A percentile compares a stretch with the other conserved stretches of the same genome.
Conservation (phyloP, 2,888 invertebrate species). For the Apotomis capreana region DNA sequence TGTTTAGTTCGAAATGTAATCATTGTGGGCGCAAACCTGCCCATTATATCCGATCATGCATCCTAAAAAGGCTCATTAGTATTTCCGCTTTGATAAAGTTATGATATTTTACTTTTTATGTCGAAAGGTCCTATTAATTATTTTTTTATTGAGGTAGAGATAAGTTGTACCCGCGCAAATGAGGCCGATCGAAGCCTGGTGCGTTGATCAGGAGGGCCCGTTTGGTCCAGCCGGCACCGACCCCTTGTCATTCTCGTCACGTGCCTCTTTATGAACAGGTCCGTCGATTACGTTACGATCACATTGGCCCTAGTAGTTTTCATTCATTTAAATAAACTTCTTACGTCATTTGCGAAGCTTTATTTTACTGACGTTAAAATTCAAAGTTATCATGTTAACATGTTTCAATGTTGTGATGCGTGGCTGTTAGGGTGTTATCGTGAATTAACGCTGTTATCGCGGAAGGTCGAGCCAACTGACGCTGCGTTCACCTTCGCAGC, state of each 20-base stretch:
- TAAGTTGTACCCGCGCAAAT: conserved; percentile 21
- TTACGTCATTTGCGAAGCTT: conserved; percentile 20
- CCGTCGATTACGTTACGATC: conserved; percentile 44
- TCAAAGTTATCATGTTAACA: conserved; percentile 29
- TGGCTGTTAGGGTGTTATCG: conserved; percentile 51
- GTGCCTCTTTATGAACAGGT: conserved; percentile 45
- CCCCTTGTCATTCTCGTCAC: conserved; percentile 42
- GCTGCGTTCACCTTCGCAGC: conserved; percentile 58
- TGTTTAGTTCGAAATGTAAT: background rate
- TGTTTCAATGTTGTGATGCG: conserved; percentile 31
- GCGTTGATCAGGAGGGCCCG: conserved; percentile 42
- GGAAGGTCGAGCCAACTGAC: conserved; percentile 56
- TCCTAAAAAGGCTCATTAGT: conserved; percentile 15
- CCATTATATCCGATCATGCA: conserved; percentile 1
- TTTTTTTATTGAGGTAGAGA: conserved; percentile 16
- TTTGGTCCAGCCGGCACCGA: conserved; percentile 38
- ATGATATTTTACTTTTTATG: background rate
- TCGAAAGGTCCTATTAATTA: background rate
- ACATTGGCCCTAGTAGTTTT: conserved; percentile 36
- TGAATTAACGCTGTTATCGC: conserved; percentile 56
- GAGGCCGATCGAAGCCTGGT: conserved; percentile 41
- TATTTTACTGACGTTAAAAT: conserved; percentile 5
- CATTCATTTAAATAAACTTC: conserved; percentile 32
- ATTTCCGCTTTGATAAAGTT: conserved; percentile 3
- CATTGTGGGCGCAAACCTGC: background rate